A percentile compares a stretch with the other conserved stretches of the same genome.
Conservation (phyloP, 2,113 vertebrate genomes). For the Amia ocellicauda region DNA sequence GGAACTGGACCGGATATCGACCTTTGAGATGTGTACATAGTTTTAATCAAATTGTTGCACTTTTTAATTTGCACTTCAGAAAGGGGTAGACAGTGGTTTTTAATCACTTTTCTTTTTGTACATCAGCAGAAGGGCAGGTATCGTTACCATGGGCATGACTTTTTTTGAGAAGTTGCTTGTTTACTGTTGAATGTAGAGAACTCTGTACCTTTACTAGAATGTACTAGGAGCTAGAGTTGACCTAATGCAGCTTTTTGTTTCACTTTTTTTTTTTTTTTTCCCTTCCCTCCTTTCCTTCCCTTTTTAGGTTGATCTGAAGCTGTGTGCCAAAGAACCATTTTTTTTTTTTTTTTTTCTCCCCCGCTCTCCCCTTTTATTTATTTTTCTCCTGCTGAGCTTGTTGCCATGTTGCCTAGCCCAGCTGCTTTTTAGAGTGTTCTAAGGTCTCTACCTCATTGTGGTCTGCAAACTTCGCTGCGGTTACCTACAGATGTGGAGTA, state of each 20-base stretch:
- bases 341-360: constrained; percentile 58
- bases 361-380: constrained; percentile 43
- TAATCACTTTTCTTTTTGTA: constrained; percentile 94
- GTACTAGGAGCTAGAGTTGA: constrained; percentile 68
- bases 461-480: constrained; percentile 90
- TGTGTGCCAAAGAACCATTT: constrained; percentile 94
- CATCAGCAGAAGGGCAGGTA: constrained; percentile 70
- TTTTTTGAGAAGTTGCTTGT: constrained; percentile 66
- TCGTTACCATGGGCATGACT: constrained; percentile 58
- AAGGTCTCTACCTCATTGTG: constrained; percentile 99
- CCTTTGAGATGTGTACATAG: constrained; percentile 83
- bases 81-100: constrained; percentile 90
- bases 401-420: constrained; percentile 81
- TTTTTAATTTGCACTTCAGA: constrained; percentile 97
- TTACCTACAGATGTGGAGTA: constrained; percentile 92
- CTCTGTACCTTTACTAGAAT: constrained; percentile 56
- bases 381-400: constrained; percentile 83
- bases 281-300: constrained; percentile 65
- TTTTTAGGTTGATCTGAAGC: constrained; percentile 65
- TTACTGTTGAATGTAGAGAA: constrained; percentile 68
- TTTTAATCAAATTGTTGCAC: constrained; percentile 87
- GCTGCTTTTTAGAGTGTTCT: constrained; percentile 91
- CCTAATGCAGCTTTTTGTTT: constrained; percentile 49
- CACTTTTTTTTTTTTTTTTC: constrained; percentile 57
- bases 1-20: constrained; percentile 71